Evolutionary conservation across 2,797 vertebrate genomes (phyloP).

Genomic region (Chelon labrosus): DNA sequence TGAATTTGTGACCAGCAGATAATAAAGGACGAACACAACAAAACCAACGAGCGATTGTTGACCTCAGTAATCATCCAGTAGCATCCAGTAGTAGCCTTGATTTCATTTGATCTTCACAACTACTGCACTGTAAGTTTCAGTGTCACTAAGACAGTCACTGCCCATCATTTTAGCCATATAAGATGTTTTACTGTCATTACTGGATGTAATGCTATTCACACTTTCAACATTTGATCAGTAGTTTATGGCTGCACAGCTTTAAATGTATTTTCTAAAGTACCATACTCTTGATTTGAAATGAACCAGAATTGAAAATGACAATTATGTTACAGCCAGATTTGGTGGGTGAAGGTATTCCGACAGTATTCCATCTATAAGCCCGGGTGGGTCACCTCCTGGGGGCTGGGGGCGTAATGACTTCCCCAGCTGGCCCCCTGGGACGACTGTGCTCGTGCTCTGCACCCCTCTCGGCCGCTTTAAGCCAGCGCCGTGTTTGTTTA

Average conservation of each 20-base stretch:
- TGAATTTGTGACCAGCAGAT: not conserved
- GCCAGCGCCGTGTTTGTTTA: constrained; percentile 84
- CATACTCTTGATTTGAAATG: constrained; percentile 9
- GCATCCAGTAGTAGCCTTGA: no score
- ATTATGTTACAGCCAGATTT: constrained; percentile 37
- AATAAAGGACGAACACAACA: no score
- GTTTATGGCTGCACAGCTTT: not conserved
- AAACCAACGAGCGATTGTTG: no score
- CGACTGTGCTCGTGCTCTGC: constrained; percentile 82
- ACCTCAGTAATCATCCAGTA: no score
- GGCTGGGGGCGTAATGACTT: constrained; percentile 84
- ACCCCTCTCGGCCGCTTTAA: constrained; percentile 81
- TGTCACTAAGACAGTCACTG: not conserved
- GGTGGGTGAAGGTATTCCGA: constrained; percentile 59
- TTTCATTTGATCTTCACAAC: not conserved
- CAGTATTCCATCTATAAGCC: constrained; percentile 72
- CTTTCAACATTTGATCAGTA: not conserved
- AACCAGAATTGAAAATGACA: constrained; percentile 1
- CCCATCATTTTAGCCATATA: not conserved
- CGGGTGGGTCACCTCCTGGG: constrained; percentile 74
- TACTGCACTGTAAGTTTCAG: not conserved
- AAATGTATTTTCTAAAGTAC: not conserved
- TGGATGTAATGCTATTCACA: not conserved
- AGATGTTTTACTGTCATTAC: not conserved
- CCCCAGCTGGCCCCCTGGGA: constrained; percentile 87